Percentiles rank a stretch among this genome's conserved stretches.
Evolutionary conservation across 2,113 vertebrate species (phyloP).

Genomic region (Sapayoa aenigma): DNA sequence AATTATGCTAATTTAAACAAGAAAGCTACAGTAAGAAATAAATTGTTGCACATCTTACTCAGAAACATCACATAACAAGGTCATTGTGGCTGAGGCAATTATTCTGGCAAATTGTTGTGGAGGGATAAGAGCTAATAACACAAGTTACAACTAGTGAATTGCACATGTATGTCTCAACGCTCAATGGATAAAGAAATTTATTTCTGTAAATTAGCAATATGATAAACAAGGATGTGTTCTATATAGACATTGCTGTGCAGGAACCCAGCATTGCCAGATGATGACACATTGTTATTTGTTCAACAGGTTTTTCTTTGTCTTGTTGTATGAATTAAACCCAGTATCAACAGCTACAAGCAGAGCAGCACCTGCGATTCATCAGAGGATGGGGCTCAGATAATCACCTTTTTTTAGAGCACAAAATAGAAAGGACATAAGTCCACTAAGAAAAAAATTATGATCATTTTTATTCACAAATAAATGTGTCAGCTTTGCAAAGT

Average conservation of each 20-base stretch:
- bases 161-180: neutral
- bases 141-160: constrained; percentile 22
- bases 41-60: constrained; percentile 27
- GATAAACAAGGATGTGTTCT: neutral
- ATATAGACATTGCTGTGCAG: neutral
- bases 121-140: constrained; percentile 62
- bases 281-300: neutral
- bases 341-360: neutral
- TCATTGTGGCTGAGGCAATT: constrained; percentile 56
- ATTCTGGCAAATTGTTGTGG: constrained; percentile 58
- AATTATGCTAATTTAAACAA: constrained; percentile 56
- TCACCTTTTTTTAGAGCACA: no score
- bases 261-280: neutral
- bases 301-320: neutral
- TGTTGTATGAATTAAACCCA: neutral
- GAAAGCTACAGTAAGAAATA: constrained; percentile 42
- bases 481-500: neutral
- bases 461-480: neutral
- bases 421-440: accelerated
- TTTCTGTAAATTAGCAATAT: constrained; percentile 53
- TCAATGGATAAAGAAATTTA: constrained; percentile 36
- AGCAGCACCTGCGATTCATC: neutral
- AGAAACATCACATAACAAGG: constrained; percentile 58
- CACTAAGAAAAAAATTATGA: neutral
- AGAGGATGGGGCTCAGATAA: neutral